These are phyloP conservation scores for Odocoileus virginianus DNA, from an alignment of 2,113 vertebrate species.

Conservation along the genomic window DNA sequence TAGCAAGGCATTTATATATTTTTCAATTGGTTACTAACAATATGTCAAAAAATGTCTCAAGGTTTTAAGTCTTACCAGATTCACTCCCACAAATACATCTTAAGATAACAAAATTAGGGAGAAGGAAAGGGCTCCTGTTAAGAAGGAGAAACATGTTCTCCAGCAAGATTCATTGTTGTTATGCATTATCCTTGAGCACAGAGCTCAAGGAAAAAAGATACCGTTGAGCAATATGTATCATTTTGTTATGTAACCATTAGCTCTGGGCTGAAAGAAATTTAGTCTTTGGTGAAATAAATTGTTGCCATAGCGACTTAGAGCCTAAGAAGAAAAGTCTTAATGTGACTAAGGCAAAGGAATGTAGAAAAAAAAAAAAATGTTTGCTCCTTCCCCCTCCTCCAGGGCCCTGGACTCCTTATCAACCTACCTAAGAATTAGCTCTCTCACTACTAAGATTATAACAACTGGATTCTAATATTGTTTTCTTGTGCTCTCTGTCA, in stretches of 20 bases:
- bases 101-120: not conserved
- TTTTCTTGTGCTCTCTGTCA: not conserved
- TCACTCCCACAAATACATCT: not conserved
- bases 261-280: not conserved
- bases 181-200: not conserved
- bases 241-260: not conserved
- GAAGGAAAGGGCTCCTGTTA: not conserved
- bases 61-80: not conserved
- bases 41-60: not conserved
- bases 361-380: not conserved
- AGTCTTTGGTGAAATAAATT: not conserved
- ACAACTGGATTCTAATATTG: not conserved
- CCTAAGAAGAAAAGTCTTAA: not conserved
- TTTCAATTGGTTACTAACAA: not conserved
- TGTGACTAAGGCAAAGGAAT: not conserved
- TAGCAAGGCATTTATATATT: not conserved
- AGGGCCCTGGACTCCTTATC: not conserved
- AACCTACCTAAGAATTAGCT: not conserved
- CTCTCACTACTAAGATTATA: not conserved
- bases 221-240: not conserved
- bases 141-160: not conserved
- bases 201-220: not conserved
- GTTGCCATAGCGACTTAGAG: not conserved
- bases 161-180: not conserved
- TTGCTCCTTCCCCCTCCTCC: not conserved